Percentiles rank a stretch among this genome's conserved stretches.
Conservation (phyloP, 2,888 invertebrate species). For the Timema podura region DNA sequence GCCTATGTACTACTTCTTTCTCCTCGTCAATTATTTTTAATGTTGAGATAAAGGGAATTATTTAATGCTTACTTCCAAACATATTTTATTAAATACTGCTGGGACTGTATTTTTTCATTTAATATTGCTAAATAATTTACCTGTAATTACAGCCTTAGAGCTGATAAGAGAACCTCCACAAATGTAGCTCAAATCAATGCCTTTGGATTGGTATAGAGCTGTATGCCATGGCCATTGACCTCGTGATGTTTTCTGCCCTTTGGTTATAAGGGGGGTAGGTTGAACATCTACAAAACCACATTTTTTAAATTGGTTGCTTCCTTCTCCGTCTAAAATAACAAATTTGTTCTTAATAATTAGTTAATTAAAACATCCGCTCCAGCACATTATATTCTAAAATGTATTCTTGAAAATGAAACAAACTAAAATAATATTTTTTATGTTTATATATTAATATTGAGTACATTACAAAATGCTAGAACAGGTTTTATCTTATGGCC, state of each 20-base stretch:
- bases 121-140: slow-evolving; percentile 28
- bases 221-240: slow-evolving; percentile 69
- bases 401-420: too few species aligned
- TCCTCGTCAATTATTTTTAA: too few species aligned
- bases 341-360: not conserved
- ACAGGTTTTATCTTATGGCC: too few species aligned
- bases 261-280: slow-evolving; percentile 55
- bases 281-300: slow-evolving; percentile 52
- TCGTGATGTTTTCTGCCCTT: slow-evolving; percentile 54
- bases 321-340: not conserved
- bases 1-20: too few species aligned
- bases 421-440: too few species aligned
- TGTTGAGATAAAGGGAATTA: too few species aligned
- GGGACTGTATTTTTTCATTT: not conserved
- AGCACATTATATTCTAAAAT: too few species aligned
- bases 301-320: slow-evolving; percentile 27
- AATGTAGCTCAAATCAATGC: slow-evolving; percentile 50
- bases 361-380: not conserved
- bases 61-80: too few species aligned
- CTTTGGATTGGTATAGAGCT: slow-evolving; percentile 55
- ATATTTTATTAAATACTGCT: too few species aligned
- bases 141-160: slow-evolving; percentile 53
- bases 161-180: slow-evolving; percentile 62
- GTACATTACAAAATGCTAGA: too few species aligned
- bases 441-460: too few species aligned